phyloP scores from a whole-genome alignment of 2,113 vertebrate species.

The Caracal caracal region DNA sequence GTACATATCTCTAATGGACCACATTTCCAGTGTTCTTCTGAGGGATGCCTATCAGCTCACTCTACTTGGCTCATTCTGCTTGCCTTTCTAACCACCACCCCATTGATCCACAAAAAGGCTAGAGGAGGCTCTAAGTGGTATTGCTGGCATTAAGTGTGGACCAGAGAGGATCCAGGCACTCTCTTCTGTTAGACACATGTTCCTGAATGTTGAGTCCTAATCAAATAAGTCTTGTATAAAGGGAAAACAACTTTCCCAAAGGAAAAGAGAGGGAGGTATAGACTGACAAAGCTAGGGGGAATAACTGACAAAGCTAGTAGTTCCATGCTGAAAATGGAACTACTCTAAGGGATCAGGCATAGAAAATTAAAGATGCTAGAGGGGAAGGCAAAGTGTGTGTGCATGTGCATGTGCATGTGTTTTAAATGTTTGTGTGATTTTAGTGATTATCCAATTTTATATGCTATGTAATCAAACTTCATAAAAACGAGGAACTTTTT shows the following conservation, averaged over 20 bases:
- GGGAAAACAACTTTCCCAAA: neutral
- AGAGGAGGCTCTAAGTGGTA: neutral
- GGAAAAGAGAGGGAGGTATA: neutral
- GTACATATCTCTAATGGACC: neutral
- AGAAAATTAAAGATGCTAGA: constrained; percentile 15
- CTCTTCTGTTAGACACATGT: neutral
- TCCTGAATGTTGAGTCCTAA: neutral
- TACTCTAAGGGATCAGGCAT: neutral
- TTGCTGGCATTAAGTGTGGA: neutral
- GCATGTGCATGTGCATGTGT: neutral
- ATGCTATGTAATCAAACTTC: neutral
- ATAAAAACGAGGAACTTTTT: neutral
- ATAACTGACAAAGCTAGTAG: no score
- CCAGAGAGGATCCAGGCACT: neutral
- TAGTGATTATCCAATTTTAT: neutral
- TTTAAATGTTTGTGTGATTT: neutral
- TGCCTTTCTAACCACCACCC: neutral
- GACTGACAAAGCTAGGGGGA: neutral
- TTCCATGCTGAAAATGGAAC: neutral
- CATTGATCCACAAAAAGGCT: neutral
- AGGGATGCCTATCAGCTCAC: neutral
- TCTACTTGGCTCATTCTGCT: neutral
- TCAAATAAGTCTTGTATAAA: neutral
- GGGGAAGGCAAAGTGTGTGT: neutral
- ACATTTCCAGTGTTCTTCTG: neutral